Conservation (phyloP, 1,140 invertebrate genomes). For the Hylyphantes graminicola region DNA sequence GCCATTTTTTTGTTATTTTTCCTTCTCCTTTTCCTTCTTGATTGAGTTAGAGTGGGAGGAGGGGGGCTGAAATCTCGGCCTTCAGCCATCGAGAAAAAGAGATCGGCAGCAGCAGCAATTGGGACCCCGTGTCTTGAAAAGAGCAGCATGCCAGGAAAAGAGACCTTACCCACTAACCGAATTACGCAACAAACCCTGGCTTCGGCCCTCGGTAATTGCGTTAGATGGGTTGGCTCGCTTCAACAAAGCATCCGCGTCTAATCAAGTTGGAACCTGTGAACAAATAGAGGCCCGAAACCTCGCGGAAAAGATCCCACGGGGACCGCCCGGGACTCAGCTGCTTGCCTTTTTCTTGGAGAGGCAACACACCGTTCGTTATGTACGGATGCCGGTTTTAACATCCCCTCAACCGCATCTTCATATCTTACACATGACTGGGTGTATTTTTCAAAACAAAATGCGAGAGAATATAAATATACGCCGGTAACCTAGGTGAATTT, state of each 20-base stretch:
- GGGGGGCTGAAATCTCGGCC: conserved; percentile 54
- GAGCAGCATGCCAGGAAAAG: conserved; percentile 3
- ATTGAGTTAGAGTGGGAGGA: conserved; percentile 46
- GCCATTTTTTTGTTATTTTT: conserved; percentile 12
- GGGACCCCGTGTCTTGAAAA: background rate
- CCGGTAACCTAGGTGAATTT: too few relatives aligned
- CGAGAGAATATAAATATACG: too few relatives aligned
- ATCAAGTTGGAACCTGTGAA: conserved; percentile 60
- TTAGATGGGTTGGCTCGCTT: conserved; percentile 40
- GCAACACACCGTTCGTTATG: background rate
- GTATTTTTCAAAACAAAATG: too few relatives aligned
- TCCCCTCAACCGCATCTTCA: too few relatives aligned
- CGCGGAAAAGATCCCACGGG: conserved; percentile 16
- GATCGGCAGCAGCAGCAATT: background rate
- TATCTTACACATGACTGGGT: background rate
- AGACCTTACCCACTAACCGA: conserved; percentile 59
- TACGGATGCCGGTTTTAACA: too few relatives aligned
- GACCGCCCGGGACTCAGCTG: conserved; percentile 34
- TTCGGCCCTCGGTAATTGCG: conserved; percentile 44
- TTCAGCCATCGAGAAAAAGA: conserved; percentile 30
- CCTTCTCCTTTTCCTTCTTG: conserved; percentile 4
- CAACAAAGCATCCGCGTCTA: conserved; percentile 60
- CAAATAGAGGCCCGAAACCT: conserved; percentile 53
- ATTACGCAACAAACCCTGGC: conserved; percentile 59
- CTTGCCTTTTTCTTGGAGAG: conserved; percentile 8